phyloP scores from a whole-genome alignment of 2,888 invertebrate genomes.

The Caenorhabditis angaria region DNA sequence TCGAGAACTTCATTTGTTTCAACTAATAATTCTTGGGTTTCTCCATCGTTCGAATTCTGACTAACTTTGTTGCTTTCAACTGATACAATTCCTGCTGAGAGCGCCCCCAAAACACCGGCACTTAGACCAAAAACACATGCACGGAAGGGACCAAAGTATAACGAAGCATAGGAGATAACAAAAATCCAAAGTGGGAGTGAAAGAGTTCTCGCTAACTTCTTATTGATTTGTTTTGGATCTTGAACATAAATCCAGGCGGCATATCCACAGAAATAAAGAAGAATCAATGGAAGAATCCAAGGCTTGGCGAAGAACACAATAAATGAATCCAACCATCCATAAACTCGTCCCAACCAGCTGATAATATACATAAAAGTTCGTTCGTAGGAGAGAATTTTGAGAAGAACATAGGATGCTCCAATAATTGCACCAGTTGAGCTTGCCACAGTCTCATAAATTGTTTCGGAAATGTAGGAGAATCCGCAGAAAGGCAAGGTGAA shows the following conservation, averaged over 20 bases:
- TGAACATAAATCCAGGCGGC: conserved; percentile 69
- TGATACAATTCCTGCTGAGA: conserved; percentile 64
- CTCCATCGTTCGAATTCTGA: neutral
- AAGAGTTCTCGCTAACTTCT: conserved; percentile 65
- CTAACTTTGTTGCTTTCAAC: conserved; percentile 7
- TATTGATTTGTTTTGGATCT: conserved; percentile 59
- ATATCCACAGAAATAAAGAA: conserved; percentile 63
- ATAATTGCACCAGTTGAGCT: conserved; percentile 57
- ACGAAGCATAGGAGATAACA: conserved; percentile 58
- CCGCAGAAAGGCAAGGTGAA: conserved; percentile 78
- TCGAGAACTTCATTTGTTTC: conserved; percentile 18
- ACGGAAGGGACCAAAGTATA: conserved; percentile 65
- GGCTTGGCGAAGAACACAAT: conserved; percentile 60
- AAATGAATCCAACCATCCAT: conserved; percentile 54
- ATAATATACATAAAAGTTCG: conserved; percentile 64
- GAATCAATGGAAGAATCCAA: conserved; percentile 64
- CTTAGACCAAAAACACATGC: conserved; percentile 64
- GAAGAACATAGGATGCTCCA: conserved; percentile 54
- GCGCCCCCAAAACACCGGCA: conserved; percentile 54
- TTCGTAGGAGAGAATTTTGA: conserved; percentile 68
- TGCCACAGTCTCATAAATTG: conserved; percentile 48
- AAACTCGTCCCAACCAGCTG: conserved; percentile 60
- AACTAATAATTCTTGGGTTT: conserved; percentile 29
- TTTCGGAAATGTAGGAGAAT: conserved; percentile 50
- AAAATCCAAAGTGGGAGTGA: conserved; percentile 71